A percentile compares a stretch with the other conserved stretches of the same genome.
Evolutionary conservation across 2,888 invertebrate genomes (phyloP).

Genomic region (Drosophila anceps): DNA sequence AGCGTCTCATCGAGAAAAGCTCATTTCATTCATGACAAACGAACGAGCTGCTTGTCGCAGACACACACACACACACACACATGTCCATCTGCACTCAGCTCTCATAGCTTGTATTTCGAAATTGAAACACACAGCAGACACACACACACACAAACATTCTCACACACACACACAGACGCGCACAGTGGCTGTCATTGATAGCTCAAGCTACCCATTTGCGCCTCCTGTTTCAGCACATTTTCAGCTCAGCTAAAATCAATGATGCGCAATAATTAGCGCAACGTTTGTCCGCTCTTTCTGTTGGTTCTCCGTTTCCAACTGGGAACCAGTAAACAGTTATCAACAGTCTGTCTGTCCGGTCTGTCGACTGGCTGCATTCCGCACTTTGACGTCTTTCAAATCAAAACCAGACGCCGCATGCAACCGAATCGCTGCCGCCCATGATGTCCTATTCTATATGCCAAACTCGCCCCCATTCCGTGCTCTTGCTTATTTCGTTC

Average conservation of each 20-base stretch:
- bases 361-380: conserved; percentile 42
- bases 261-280: conserved; percentile 80
- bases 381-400: conserved; percentile 77
- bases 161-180: conserved; percentile 41
- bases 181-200: conserved; percentile 71
- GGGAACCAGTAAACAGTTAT: conserved; percentile 26
- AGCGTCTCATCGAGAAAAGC: conserved; percentile 46
- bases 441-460: background rate
- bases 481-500: background rate
- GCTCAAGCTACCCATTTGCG: conserved; percentile 18
- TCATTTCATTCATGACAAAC: conserved; percentile 70
- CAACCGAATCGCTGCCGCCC: conserved; percentile 12
- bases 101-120: conserved; percentile 51
- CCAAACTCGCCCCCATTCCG: background rate
- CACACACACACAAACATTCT: conserved; percentile 19
- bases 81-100: background rate
- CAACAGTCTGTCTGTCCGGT: conserved; percentile 12
- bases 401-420: conserved; percentile 72
- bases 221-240: conserved; percentile 7
- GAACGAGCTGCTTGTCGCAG: conserved; percentile 26
- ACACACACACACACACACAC: background rate
- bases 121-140: conserved; percentile 56
- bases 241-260: conserved; percentile 58
- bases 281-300: conserved; percentile 48
- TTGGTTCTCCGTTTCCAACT: conserved; percentile 5